These are phyloP conservation scores for Cloeon dipterum DNA, from an alignment of 2,888 invertebrate genomes.

Conservation along the genomic window DNA sequence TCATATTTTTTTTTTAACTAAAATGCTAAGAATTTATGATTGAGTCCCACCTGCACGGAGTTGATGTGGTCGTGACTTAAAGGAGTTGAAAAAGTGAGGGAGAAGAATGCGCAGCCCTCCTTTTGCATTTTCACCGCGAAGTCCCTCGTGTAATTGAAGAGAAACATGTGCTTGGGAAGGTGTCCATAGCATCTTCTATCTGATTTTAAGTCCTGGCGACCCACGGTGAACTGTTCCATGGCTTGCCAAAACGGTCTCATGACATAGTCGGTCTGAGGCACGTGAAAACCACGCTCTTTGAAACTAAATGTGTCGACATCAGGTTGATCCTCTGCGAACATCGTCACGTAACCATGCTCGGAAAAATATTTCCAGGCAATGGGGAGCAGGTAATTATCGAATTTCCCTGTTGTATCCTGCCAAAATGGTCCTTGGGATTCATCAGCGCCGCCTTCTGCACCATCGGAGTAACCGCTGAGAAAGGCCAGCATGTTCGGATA, in stretches of 20 bases:
- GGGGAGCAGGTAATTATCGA: conserved; percentile 16
- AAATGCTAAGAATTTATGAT: too few relatives aligned
- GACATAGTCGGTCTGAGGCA: conserved; percentile 4
- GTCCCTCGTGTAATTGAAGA: conserved; percentile 14
- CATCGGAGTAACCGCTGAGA: conserved; percentile 20
- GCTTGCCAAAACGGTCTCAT: conserved; percentile 14
- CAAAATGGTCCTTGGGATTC: conserved; percentile 13
- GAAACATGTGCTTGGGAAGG: conserved; percentile 12
- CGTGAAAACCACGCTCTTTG: conserved; percentile 4
- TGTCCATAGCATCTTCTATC: conserved; percentile 14
- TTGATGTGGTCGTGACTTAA: conserved; percentile 20
- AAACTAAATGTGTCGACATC: conserved; percentile 18
- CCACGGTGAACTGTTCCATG: conserved; percentile 11
- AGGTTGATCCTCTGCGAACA: conserved; percentile 21
- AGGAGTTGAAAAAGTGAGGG: conserved; percentile 11
- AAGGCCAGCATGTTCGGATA: conserved; percentile 24
- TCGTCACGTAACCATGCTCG: conserved; percentile 16
- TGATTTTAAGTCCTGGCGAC: too few relatives aligned
- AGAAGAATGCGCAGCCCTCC: conserved; percentile 10
- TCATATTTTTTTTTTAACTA: too few relatives aligned
- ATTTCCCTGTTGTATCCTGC: conserved; percentile 11
- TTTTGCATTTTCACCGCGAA: conserved; percentile 14
- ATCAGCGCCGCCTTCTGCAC: not conserved
- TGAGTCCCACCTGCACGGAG: conserved; percentile 13
- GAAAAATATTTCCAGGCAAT: conserved; percentile 20